Percentiles rank a stretch among this genome's conserved stretches.
Conservation (phyloP, 2,113 vertebrate species). For the Tyrannus savana region DNA sequence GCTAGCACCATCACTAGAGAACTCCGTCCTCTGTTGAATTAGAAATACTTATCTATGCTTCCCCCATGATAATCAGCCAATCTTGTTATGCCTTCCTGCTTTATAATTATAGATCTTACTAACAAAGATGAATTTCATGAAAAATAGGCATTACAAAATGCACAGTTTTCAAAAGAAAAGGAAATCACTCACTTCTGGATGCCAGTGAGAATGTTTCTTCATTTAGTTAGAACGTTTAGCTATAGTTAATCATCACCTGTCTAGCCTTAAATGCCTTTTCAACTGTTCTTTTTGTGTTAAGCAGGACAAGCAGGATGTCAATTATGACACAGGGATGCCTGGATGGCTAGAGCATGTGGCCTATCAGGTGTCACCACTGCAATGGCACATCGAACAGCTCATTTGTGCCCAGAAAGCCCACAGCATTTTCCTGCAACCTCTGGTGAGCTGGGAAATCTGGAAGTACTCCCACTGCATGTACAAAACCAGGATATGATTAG, state of each 20-base stretch:
- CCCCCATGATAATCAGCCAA: constrained; percentile 39
- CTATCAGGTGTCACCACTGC: neutral
- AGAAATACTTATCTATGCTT: constrained; percentile 30
- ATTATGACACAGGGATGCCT: neutral
- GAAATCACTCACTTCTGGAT: neutral
- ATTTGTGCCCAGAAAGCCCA: neutral
- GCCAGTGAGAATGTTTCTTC: constrained; percentile 11
- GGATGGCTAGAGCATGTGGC: neutral
- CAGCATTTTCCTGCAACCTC: neutral
- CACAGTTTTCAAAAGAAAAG: constrained; percentile 12
- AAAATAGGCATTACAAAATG: constrained; percentile 50
- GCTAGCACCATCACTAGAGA: neutral
- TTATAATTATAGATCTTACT: constrained; percentile 71
- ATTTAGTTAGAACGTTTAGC: neutral
- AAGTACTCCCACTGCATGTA: neutral
- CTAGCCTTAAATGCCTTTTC: neutral
- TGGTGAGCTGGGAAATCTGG: neutral
- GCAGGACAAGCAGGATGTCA: neutral
- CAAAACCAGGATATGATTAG: neutral
- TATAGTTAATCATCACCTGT: neutral
- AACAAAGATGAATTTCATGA: constrained; percentile 48
- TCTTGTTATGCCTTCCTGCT: constrained; percentile 58
- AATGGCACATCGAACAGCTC: neutral
- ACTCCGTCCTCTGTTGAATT: neutral
- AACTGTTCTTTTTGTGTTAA: neutral